Evolutionary conservation across 2,797 vertebrate genomes (phyloP).

Genomic region (Urophycis tenuis): DNA sequence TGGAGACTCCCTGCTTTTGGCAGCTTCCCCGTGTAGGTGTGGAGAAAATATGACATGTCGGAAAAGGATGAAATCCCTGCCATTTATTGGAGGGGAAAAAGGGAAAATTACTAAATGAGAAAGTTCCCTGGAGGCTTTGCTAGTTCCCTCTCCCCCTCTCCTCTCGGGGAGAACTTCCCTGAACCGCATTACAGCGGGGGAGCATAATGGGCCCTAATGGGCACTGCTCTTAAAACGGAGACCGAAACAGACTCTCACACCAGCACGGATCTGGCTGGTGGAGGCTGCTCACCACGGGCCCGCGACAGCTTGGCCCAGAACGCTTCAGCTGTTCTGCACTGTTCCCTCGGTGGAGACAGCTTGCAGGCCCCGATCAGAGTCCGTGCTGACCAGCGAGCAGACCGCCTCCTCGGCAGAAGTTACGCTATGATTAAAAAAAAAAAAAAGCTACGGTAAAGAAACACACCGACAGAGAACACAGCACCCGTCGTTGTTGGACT

Average conservation of each 20-base stretch:
- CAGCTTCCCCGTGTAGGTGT: conserved; percentile 56
- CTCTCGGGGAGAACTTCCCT: conserved; percentile 63
- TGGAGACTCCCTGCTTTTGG: conserved; percentile 55
- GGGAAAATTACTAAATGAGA: conserved; percentile 63
- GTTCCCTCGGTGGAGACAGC: too few species aligned
- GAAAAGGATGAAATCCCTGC: conserved; percentile 63
- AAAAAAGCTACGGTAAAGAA: too few species aligned
- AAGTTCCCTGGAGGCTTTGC: conserved; percentile 66
- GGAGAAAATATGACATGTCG: conserved; percentile 70
- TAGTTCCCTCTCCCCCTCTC: conserved; percentile 60
- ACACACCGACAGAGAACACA: too few species aligned
- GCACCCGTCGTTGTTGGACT: too few species aligned
- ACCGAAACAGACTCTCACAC: conserved; percentile 56
- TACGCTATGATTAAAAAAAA: too few species aligned
- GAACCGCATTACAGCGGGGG: conserved; percentile 61
- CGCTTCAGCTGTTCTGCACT: conserved; percentile 37
- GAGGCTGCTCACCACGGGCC: conserved; percentile 47
- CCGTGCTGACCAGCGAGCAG: too few species aligned
- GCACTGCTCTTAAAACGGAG: conserved; percentile 65
- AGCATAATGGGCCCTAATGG: conserved; percentile 74
- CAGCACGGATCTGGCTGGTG: conserved; percentile 60
- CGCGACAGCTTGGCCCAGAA: conserved; percentile 43
- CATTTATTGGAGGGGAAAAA: conserved; percentile 53
- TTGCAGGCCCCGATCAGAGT: too few species aligned
- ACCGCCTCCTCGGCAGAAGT: too few species aligned